Evolutionary conservation across 2,113 vertebrate genomes (phyloP).

Genomic region (Erinaceus europaeus): DNA sequence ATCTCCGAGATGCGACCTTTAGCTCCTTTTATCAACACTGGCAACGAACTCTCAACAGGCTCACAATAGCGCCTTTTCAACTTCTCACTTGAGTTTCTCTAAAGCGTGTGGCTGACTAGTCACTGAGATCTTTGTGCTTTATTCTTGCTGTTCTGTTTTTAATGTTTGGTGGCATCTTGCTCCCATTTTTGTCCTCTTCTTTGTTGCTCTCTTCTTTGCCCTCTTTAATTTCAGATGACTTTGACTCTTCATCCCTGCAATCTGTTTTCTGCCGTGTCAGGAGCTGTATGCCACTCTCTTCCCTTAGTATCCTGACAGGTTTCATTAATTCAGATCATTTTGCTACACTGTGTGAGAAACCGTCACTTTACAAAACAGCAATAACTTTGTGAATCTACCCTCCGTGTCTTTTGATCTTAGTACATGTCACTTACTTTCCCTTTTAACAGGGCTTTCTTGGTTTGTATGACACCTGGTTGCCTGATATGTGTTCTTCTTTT

Average conservation of each 20-base stretch:
- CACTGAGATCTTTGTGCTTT: background rate
- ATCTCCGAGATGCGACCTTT: conserved; percentile 45
- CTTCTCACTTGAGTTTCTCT: conserved; percentile 21
- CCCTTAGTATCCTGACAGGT: background rate
- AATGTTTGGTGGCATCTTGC: background rate
- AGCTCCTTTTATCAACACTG: conserved; percentile 14
- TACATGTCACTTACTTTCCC: background rate
- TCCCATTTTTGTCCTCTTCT: background rate
- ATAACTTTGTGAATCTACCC: background rate
- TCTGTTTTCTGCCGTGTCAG: background rate
- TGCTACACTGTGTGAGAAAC: conserved; percentile 18
- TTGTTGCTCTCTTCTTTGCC: background rate
- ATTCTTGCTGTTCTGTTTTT: background rate
- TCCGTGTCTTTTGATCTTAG: background rate
- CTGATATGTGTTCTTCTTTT: background rate
- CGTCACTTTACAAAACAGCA: conserved; percentile 1
- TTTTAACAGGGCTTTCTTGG: background rate
- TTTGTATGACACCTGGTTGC: background rate
- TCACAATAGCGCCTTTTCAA: background rate
- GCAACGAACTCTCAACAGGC: background rate
- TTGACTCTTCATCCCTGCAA: background rate
- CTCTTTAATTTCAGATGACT: background rate
- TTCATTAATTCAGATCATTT: conserved; percentile 44
- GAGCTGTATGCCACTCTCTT: background rate
- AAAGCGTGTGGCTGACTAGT: background rate